Base-by-base conservation (phyloP, 2,113 vertebrate species). In the Nyctereutes procyonoides region DNA sequence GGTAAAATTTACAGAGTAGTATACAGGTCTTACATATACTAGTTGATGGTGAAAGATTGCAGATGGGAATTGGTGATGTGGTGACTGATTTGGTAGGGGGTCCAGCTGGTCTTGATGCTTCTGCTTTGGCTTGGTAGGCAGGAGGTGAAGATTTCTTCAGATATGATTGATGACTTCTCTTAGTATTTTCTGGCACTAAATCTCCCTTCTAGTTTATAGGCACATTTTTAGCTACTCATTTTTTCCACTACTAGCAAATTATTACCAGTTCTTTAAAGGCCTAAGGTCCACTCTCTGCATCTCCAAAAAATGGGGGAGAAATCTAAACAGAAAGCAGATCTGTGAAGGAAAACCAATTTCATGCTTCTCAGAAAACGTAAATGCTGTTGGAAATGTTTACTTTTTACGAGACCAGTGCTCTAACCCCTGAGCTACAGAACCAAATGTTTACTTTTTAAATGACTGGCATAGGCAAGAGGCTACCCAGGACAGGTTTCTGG, bases 341-440 rank as follows among this genome's bases (percentile, higher is more conserved):
- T 51, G 35, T 88, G 30, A 63, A 97, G 63, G 88, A 88, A 96
- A 91, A 60, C 17, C 65, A 89, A n/a, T 80, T 81, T 95, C 24
- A n/a, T 88, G 79, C 71, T 58, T 89, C 71, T 76, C 63, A 91
- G 63, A 85, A 90, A 88, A 69, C 71, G 28, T 79, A 90, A 86
- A 82, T 90, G 38, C 55, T 85, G 2, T 35, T 67, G 32, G 30
- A 81, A 90, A 67, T 73, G 55, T 76, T 69, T 69, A 48, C 84
- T 86, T 95, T 92, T 43, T 43, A 43, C 43, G 1, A 43, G 43
- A 43, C 43, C 43, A 43, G 43, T 43, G 43, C 43, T 43, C 43
- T 43, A 43, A 43, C 43, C 7, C 43, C 43, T 43, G 43, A 43
- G 43, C 43, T 43, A 43, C 43, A 1, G 43, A 43, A 43, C 43